Percentiles rank a stretch among this genome's conserved stretches.
These are phyloP conservation scores for Brevipalpus yothersi DNA, from an alignment of 1,140 invertebrate species.

Conservation along the genomic window DNA sequence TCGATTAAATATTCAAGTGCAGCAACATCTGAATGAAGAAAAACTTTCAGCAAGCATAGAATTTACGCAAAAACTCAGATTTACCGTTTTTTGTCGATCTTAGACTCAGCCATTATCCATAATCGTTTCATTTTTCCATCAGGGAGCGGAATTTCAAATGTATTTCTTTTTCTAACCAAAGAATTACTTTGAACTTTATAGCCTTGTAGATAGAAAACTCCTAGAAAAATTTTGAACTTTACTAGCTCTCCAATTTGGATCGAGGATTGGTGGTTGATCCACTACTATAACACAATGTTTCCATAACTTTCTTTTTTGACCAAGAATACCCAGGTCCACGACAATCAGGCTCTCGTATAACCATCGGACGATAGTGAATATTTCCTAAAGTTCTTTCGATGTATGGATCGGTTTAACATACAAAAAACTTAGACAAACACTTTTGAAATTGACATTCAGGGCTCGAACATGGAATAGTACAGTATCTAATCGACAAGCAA, in stretches of 20 bases:
- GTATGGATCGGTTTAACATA: slow-evolving; percentile 44
- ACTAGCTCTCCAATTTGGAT: not conserved
- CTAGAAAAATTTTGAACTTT: slow-evolving; percentile 19
- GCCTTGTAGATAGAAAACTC: slow-evolving; percentile 76
- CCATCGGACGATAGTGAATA: slow-evolving; percentile 23
- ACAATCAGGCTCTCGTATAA: slow-evolving; percentile 58
- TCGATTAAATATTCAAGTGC: slow-evolving; percentile 83
- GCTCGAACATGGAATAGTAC: too few relatives aligned
- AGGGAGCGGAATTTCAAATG: slow-evolving; percentile 69
- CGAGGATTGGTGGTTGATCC: slow-evolving; percentile 7
- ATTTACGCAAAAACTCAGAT: too few relatives aligned
- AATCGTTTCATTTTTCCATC: slow-evolving; percentile 61
- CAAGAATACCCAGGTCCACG: slow-evolving; percentile 63
- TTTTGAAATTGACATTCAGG: too few relatives aligned
- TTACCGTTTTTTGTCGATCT: slow-evolving; percentile 81
- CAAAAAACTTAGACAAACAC: too few relatives aligned
- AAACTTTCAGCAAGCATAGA: not conserved
- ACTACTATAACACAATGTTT: too few relatives aligned
- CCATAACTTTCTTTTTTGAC: slow-evolving; percentile 40
- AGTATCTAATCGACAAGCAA: too few relatives aligned
- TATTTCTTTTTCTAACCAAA: slow-evolving; percentile 45
- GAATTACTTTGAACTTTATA: slow-evolving; percentile 51
- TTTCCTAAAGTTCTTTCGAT: slow-evolving; percentile 34
- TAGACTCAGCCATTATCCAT: slow-evolving; percentile 73
- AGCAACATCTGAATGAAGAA: slow-evolving; percentile 52